phyloP scores from a whole-genome alignment of 2,888 invertebrate species.

The Caenorhabditis imperialis region DNA sequence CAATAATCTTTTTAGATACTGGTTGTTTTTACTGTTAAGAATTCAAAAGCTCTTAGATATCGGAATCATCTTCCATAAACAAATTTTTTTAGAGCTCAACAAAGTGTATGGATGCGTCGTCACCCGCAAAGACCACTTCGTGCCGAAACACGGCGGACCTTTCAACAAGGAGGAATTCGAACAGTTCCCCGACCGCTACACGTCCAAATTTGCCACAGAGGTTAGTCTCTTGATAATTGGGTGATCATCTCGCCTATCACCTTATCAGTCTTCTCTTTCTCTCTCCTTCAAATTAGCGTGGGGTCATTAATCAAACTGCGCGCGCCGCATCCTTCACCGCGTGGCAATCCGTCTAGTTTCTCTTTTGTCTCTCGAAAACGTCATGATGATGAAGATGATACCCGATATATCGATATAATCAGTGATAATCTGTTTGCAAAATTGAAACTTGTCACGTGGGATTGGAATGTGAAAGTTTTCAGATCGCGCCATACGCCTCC shows the following conservation, averaged over 20 bases:
- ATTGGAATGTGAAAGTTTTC: constrained; percentile 44
- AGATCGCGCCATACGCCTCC: constrained; percentile 96
- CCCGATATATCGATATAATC: constrained; percentile 10
- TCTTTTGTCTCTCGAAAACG: constrained; percentile 2
- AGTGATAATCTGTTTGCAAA: neutral
- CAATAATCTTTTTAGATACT: no score
- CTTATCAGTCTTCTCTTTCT: neutral
- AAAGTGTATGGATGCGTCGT: constrained; percentile 98
- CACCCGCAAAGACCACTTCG: constrained; percentile 91
- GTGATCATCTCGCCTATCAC: neutral
- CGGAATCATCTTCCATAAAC: no score
- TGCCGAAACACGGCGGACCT: constrained; percentile 90
- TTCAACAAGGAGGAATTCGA: constrained; percentile 93
- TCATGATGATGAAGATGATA: constrained; percentile 3
- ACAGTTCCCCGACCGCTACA: constrained; percentile 91
- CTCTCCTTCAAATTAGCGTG: neutral
- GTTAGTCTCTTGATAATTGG: constrained; percentile 78
- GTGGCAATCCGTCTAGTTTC: constrained; percentile 33
- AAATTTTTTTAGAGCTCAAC: constrained; percentile 86
- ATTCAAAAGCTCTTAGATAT: constrained; percentile 1
- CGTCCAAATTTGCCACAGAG: constrained; percentile 94
- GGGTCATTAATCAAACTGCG: neutral
- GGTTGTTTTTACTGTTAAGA: no score
- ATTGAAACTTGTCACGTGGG: neutral
- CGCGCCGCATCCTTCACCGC: constrained; percentile 4